Base-by-base conservation (phyloP, 2,888 invertebrate genomes). In the Stenchaetothrips biformis region DNA sequence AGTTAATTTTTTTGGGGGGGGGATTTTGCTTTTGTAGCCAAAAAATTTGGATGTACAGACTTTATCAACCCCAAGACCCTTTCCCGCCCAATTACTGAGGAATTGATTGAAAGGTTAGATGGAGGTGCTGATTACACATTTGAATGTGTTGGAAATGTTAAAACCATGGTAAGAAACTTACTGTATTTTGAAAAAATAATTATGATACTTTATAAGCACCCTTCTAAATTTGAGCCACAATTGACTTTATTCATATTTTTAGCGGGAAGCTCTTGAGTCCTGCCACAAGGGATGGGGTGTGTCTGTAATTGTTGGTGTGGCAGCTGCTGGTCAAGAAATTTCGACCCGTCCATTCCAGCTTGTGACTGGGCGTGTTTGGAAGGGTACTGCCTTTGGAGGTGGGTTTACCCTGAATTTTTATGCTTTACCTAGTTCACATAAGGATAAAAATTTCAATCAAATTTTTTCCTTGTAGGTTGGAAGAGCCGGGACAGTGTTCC, bases 201-300 rank as follows among this genome's bases (percentile, higher is more conserved):
- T 78, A n/a, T 21, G n/a, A 21, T 27, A 78, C 6, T 27, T 18
- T 21, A 16, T 79, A 18, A 78, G 2, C 2, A n/a, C 6, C 4
- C n/a, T 78, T 78, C 18, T 79, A 47, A 78, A 47, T 77, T n/a
- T 62, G 25, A 67, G 77, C 48, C 7, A 8, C 18, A 0, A 7
- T 78, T 48, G 77, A n/a, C 80, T 13, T 37, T 48, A 53, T 49
- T 25, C 48, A 78, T 67, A 25, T 81, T 81, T 85, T 2, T 83
- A 91, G 91, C 88, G 92, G 85, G 90, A 90, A 81, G 92, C 92
- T 48, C 86, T 93, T 80, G 97, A 97, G 86, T 91, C 97, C 0
- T 95, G 96, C 82, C 98, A 98, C 86, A 98, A 98, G 86, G 98
- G 98, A 47, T 99, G 99, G 99, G 99, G 99, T 18, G 93, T 92